Base-by-base conservation (phyloP, 2,888 invertebrate genomes). In the Tholera decimalis region DNA sequence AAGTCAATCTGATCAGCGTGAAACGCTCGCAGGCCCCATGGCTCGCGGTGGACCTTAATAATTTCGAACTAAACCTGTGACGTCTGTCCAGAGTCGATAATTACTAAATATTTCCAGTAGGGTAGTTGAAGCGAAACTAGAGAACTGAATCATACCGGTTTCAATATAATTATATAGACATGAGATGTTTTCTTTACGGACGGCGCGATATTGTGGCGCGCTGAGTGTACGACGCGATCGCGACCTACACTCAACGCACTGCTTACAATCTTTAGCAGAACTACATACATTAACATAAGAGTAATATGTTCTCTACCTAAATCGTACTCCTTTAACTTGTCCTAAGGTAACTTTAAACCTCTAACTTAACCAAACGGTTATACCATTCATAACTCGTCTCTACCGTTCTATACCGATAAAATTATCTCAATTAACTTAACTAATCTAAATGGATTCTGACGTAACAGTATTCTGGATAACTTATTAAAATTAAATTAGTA, bases 381-480 rank as follows among this genome's bases (percentile, higher is more conserved):
- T 87, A 91, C 90, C 91, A 90, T 87, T 89, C 87, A 86, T 86
- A 80, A 80, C 71, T 77, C 83, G 69, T 72, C 70, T 59, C 74
- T 79, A 82, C 72, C 73, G 43, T 54, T 68, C 79, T 83, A 88
- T 89, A 89, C 83, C 83, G 77, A 83, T 84, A 85, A 86, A 85
- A 87, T 88, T 88, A 88, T 87, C 77, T 87, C 83, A 84, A 84
- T 88, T 83, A 86, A 85, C 82, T 88, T 88, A 89, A 85, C 72
- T 84, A 75, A 70, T 72, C 73, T 81, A 81, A 62, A 47, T 78
- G 79, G 39, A 56, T 75, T 65, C 66, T 68, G 80, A 63, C 68
- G 77, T 80, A 82, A 94, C 95, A 95, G 85, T 92, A 95, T 95
- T 95, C 95, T 95, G 95, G 95, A 95, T 95, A 95, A 95, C 95